Conservation (phyloP, 1,140 invertebrate species). For the Cephus cinctus region DNA sequence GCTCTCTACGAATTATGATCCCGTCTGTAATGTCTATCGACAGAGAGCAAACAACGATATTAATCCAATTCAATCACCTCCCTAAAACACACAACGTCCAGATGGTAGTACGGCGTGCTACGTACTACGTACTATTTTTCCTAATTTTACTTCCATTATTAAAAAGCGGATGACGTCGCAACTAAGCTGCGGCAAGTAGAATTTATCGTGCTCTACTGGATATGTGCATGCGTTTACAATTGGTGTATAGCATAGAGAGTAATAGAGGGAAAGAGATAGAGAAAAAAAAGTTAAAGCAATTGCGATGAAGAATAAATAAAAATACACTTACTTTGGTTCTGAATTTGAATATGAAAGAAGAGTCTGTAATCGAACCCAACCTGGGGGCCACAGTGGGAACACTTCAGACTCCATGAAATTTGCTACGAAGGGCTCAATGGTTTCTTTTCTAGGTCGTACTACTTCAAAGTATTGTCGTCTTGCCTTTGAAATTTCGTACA, state of each 20-base stretch:
- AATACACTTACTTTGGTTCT: conserved; percentile 41
- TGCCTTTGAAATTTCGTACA: conserved; percentile 38
- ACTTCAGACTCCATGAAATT: conserved; percentile 58
- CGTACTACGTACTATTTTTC: too few species aligned
- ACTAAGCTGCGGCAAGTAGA: too few species aligned
- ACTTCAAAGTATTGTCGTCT: conserved; percentile 44
- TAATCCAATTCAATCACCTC: conserved; percentile 35
- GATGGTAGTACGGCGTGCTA: conserved; percentile 22
- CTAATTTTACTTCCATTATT: too few species aligned
- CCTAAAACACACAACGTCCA: conserved; percentile 41
- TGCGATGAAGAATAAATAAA: too few species aligned
- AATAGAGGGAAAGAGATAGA: too few species aligned
- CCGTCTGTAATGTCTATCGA: too few species aligned
- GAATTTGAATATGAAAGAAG: conserved; percentile 39
- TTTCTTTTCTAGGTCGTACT: conserved; percentile 56
- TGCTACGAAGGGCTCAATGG: conserved; percentile 57
- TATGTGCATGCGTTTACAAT: too few species aligned
- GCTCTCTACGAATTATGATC: too few species aligned
- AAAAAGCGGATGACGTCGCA: too few species aligned
- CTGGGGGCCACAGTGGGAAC: conserved; percentile 60
- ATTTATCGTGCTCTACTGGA: too few species aligned
- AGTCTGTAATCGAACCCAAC: conserved; percentile 55
- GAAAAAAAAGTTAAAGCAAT: too few species aligned
- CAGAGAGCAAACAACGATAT: conserved; percentile 5
- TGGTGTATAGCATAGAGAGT: too few species aligned